Conservation (phyloP, 2,888 invertebrate species). For the Adineta ricciae region DNA sequence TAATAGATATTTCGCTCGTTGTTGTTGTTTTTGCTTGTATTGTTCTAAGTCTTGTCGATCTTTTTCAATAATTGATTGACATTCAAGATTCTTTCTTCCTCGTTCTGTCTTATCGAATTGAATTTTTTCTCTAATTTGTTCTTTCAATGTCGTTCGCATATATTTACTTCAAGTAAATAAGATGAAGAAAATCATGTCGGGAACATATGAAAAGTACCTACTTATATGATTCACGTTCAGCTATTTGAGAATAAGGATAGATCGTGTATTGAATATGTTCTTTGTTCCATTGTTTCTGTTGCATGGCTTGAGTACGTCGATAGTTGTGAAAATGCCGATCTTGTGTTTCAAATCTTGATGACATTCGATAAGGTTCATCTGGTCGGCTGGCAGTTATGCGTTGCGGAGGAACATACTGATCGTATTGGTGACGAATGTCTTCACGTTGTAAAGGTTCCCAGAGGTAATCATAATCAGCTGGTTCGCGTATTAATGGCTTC, state of each 20-base stretch:
- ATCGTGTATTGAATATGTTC: constrained; percentile 30
- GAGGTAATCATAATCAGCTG: not conserved
- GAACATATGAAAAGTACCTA: too few species aligned
- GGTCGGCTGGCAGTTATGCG: constrained; percentile 23
- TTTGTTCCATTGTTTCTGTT: constrained; percentile 26
- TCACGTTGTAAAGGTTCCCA: constrained; percentile 13
- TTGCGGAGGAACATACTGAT: not conserved
- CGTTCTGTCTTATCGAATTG: not conserved
- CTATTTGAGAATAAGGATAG: constrained; percentile 29
- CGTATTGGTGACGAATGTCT: constrained; percentile 14
- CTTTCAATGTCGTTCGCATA: constrained; percentile 30
- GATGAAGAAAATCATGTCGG: too few species aligned
- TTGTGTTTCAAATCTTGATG: constrained; percentile 24
- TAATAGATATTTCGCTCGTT: not conserved
- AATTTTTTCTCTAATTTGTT: constrained; percentile 32
- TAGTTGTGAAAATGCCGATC: constrained; percentile 29
- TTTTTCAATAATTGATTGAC: constrained; percentile 13
- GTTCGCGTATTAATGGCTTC: not conserved
- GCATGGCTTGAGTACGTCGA: constrained; percentile 24
- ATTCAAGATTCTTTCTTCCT: constrained; percentile 12
- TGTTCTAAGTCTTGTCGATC: constrained; percentile 26
- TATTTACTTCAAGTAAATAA: constrained; percentile 18
- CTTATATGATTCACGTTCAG: constrained; percentile 31
- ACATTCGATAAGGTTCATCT: constrained; percentile 22
- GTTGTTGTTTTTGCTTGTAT: constrained; percentile 3